Conservation (phyloP, 2,888 invertebrate species). For the Drosophila pseudotakahashii region DNA sequence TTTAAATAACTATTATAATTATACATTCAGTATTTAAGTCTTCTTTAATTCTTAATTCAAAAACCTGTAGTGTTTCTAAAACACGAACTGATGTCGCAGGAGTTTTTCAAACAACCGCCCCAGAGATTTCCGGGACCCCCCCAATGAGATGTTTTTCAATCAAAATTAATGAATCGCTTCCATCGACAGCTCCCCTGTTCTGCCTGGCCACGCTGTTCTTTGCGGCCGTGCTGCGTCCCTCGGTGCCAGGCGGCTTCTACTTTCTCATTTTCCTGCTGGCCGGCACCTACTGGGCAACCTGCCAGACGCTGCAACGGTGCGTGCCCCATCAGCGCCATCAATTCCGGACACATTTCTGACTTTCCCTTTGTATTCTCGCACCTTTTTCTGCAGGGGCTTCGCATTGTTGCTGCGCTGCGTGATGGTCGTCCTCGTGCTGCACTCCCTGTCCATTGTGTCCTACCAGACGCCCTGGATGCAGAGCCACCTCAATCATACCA, state of each 20-base stretch:
- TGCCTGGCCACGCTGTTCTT: slow-evolving; percentile 82
- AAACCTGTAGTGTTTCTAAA: too few species aligned
- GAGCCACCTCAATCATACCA: slow-evolving; percentile 88
- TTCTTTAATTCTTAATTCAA: too few species aligned
- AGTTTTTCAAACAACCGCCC: background rate
- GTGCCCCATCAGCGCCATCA: slow-evolving; percentile 36
- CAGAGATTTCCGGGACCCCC: background rate
- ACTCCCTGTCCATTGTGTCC: slow-evolving; percentile 89
- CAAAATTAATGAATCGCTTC: slow-evolving; percentile 10
- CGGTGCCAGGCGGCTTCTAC: slow-evolving; percentile 93
- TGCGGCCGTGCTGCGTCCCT: slow-evolving; percentile 89
- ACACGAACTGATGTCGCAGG: background rate
- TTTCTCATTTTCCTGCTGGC: slow-evolving; percentile 93
- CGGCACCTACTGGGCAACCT: slow-evolving; percentile 95
- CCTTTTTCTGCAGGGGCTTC: slow-evolving; percentile 86
- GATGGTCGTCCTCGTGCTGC: slow-evolving; percentile 90
- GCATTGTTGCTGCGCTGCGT: slow-evolving; percentile 89
- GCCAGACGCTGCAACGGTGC: slow-evolving; percentile 88
- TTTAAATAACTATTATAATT: too few species aligned
- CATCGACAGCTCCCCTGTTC: slow-evolving; percentile 80
- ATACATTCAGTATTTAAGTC: too few species aligned
- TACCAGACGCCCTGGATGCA: slow-evolving; percentile 95
- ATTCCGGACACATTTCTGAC: slow-evolving; percentile 25
- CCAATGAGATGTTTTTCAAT: slow-evolving; percentile 12
- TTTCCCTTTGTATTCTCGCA: slow-evolving; percentile 27